A percentile compares a stretch with the other conserved stretches of the same genome.
Evolutionary conservation across 2,113 vertebrate genomes (phyloP).

Genomic region (Thryonomys swinderianus): DNA sequence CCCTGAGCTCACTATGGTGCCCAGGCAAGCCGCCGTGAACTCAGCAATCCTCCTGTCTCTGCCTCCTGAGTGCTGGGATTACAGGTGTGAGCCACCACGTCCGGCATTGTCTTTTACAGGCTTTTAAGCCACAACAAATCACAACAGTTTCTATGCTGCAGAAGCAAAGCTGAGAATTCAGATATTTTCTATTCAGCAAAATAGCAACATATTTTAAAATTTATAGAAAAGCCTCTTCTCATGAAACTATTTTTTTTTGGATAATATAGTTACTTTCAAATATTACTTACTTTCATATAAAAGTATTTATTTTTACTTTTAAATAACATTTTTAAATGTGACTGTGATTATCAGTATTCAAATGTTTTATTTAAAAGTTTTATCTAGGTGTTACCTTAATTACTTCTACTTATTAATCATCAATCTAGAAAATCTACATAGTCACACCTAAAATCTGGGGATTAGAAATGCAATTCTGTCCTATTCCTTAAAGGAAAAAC

Average conservation of each 20-base stretch:
- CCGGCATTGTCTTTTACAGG: too few relatives aligned
- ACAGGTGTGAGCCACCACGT: too few relatives aligned
- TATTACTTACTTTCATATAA: background rate
- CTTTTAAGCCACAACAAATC: background rate
- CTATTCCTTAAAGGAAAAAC: background rate
- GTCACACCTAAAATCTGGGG: background rate
- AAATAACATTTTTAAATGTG: background rate
- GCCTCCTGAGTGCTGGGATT: too few relatives aligned
- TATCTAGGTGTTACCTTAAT: background rate
- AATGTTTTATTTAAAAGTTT: background rate
- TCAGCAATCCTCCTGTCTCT: too few relatives aligned
- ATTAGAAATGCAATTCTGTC: background rate
- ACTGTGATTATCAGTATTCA: background rate
- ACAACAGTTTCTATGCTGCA: background rate
- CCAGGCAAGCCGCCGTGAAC: too few relatives aligned
- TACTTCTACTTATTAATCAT: background rate
- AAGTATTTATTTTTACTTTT: background rate
- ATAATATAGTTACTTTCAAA: background rate
- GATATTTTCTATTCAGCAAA: background rate
- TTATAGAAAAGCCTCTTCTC: background rate
- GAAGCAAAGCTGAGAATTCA: background rate
- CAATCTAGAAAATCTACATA: background rate
- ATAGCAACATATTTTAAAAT: background rate
- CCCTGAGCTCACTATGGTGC: too few relatives aligned
- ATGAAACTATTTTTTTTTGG: background rate